Percentiles rank a stretch among this genome's conserved stretches.
Conservation (phyloP, 2,797 vertebrate species). For the Pangasius macronema region DNA sequence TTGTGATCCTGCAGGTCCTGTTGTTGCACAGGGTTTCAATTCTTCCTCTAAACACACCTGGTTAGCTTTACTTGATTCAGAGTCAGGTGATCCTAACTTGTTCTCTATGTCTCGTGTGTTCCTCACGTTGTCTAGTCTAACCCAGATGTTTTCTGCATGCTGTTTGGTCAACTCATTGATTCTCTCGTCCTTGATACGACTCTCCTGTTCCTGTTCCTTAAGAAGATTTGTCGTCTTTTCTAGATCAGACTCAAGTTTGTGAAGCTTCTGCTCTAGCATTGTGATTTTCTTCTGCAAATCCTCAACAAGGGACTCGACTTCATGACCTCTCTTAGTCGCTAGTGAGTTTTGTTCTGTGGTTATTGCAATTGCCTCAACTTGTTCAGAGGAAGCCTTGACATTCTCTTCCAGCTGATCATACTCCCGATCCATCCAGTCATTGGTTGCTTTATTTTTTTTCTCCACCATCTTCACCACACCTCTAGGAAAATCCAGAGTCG, state of each 20-base stretch:
- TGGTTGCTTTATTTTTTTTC: constrained; percentile 34
- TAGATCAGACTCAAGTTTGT: constrained; percentile 77
- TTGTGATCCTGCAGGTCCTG: constrained; percentile 51
- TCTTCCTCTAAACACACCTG: constrained; percentile 17
- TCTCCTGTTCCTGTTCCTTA: constrained; percentile 78
- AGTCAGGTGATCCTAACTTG: constrained; percentile 21
- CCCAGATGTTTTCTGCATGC: constrained; percentile 65
- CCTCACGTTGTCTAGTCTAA: constrained; percentile 60
- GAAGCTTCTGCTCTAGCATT: constrained; percentile 81
- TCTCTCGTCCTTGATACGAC: constrained; percentile 76
- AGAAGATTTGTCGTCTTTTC: constrained; percentile 72
- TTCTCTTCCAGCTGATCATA: constrained; percentile 52
- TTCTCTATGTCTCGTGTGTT: neutral
- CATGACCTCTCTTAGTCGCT: constrained; percentile 4
- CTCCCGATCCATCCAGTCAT: constrained; percentile 58
- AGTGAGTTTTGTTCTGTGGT: neutral
- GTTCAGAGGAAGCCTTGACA: constrained; percentile 49
- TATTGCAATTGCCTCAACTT: constrained; percentile 37
- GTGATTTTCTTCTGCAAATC: constrained; percentile 80
- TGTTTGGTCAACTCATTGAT: constrained; percentile 75
- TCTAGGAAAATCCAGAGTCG: constrained; percentile 31
- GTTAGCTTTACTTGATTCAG: neutral
- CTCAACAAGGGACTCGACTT: constrained; percentile 35
- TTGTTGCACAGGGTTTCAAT: constrained; percentile 2
- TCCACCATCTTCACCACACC: neutral